A percentile compares a stretch with the other conserved stretches of the same genome.
phyloP scores from a whole-genome alignment of 2,888 invertebrate species.

The Trissolcus japonicus region DNA sequence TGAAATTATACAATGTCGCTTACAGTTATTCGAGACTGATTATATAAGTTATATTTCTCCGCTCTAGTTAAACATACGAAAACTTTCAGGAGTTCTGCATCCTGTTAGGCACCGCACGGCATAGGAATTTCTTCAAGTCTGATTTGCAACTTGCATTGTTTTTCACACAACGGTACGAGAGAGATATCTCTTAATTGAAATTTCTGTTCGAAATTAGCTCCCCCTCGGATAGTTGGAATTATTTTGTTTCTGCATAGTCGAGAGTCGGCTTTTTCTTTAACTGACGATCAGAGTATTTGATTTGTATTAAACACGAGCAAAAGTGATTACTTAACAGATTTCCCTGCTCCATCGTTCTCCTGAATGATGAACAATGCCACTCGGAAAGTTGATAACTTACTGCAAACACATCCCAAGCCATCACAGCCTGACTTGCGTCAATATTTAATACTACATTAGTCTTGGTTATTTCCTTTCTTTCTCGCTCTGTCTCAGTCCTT shows the following conservation, averaged over 20 bases:
- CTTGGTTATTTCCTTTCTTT: slow-evolving; percentile 11
- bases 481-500: slow-evolving; percentile 3
- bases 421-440: slow-evolving; percentile 54
- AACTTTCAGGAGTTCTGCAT: slow-evolving; percentile 10
- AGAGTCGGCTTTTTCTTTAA: too few relatives aligned
- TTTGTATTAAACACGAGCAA: slow-evolving; percentile 12
- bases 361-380: slow-evolving; percentile 21
- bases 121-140: too few relatives aligned
- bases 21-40: slow-evolving; percentile 36
- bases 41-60: slow-evolving; percentile 30
- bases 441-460: slow-evolving; percentile 58
- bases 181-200: too few relatives aligned
- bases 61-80: slow-evolving; percentile 23
- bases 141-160: too few relatives aligned
- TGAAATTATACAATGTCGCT: slow-evolving; percentile 33
- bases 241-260: too few relatives aligned
- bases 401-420: slow-evolving; percentile 35
- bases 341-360: slow-evolving; percentile 25
- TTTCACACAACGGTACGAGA: too few relatives aligned
- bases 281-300: too few relatives aligned
- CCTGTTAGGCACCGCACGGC: too few relatives aligned
- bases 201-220: too few relatives aligned
- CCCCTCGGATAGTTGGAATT: too few relatives aligned
- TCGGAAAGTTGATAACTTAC: slow-evolving; percentile 58
- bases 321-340: slow-evolving; percentile 51